phyloP scores from a whole-genome alignment of 2,113 vertebrate species.

The Rhombomys opimus region DNA sequence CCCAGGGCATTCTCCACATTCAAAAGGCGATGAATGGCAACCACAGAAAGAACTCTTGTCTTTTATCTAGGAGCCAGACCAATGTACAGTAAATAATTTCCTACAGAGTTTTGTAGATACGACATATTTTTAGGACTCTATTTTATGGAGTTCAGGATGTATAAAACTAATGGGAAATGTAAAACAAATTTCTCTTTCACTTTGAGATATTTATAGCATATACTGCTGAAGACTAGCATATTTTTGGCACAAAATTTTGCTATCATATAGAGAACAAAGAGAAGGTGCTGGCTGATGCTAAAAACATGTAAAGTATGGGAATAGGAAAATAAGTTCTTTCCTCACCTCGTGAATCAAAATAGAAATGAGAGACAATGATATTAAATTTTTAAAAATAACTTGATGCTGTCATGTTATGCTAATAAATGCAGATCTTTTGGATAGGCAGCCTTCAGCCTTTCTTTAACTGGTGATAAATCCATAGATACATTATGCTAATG shows the following conservation, averaged over 20 bases:
- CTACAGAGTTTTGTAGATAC: neutral
- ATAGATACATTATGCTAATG: constrained; percentile 83
- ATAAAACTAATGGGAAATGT: neutral
- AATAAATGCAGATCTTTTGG: constrained; percentile 25
- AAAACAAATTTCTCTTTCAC: constrained; percentile 15
- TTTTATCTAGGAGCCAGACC: constrained; percentile 50
- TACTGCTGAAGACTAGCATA: neutral
- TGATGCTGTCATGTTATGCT: neutral
- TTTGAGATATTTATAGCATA: neutral
- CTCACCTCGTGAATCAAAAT: neutral
- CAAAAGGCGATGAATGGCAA: neutral
- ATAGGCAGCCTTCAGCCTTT: constrained; percentile 60
- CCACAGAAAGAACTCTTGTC: constrained; percentile 2
- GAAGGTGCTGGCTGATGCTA: neutral
- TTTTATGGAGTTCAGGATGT: neutral
- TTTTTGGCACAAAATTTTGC: neutral
- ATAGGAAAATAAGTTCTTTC: neutral
- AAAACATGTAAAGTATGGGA: neutral
- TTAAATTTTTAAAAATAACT: constrained; percentile 53
- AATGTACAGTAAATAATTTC: constrained; percentile 10
- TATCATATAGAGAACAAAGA: neutral
- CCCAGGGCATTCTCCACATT: constrained; percentile 14
- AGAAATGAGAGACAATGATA: neutral
- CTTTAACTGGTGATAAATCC: constrained; percentile 60
- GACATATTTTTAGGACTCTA: neutral